These are phyloP conservation scores for Phycodurus eques DNA, from an alignment of 2,113 vertebrate genomes.

Conservation along the genomic window DNA sequence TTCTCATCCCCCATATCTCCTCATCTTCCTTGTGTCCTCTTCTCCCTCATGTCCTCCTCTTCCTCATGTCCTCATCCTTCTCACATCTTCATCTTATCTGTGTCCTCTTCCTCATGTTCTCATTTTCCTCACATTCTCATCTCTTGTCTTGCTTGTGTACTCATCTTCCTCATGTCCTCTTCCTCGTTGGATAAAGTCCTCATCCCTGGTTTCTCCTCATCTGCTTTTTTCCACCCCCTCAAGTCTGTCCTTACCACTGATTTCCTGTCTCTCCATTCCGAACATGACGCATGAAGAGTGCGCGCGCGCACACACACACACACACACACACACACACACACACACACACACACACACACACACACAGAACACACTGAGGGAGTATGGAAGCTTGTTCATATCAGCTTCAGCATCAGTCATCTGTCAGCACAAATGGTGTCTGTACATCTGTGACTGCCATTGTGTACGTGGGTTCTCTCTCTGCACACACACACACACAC, in stretches of 20 bases:
- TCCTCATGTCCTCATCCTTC: neutral
- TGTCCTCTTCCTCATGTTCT: neutral
- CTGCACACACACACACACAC: constrained; percentile 21
- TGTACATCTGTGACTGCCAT: constrained; percentile 40
- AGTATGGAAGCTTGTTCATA: constrained; percentile 48
- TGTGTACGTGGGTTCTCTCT: constrained; percentile 33
- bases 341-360: constrained; percentile 19
- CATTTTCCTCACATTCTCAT: neutral
- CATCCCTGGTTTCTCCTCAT: neutral
- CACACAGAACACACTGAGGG: constrained; percentile 15
- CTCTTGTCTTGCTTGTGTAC: neutral
- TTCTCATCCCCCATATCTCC: neutral
- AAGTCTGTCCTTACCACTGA: neutral
- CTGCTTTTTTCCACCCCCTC: neutral
- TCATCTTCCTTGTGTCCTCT: neutral
- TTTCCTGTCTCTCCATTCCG: constrained; percentile 8
- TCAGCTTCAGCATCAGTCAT: constrained; percentile 63
- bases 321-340: constrained; percentile 11
- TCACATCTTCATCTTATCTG: neutral
- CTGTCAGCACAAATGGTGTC: constrained; percentile 66
- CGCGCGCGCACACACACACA: constrained; percentile 17
- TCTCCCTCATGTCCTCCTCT: neutral
- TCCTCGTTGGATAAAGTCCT: neutral
- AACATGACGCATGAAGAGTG: neutral
- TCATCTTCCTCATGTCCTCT: neutral